phyloP scores from a whole-genome alignment of 2,113 vertebrate species.

The Brachyhypopomus gauderio region DNA sequence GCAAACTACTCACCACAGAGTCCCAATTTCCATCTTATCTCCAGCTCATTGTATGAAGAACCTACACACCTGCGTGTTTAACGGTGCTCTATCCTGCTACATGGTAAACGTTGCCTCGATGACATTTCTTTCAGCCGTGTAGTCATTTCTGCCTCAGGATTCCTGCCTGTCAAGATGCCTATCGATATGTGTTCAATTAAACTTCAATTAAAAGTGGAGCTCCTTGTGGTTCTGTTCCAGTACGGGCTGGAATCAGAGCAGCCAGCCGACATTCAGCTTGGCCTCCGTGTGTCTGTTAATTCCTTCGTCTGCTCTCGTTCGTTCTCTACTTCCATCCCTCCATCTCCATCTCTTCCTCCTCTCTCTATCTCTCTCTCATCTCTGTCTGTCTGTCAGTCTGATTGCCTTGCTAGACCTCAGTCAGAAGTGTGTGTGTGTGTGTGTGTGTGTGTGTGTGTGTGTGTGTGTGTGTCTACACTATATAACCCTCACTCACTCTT shows the following conservation, averaged over 20 bases:
- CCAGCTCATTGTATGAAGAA: background rate
- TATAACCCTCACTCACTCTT: conserved; percentile 43
- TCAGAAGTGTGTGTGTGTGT: conserved; percentile 21
- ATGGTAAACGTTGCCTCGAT: background rate
- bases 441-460: too few species aligned
- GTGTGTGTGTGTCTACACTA: conserved; percentile 43
- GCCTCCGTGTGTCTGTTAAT: background rate
- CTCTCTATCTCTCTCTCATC: background rate
- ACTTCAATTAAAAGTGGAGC: background rate
- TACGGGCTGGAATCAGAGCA: background rate
- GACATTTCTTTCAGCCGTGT: background rate
- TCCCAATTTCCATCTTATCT: conserved; percentile 17
- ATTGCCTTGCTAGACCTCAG: background rate
- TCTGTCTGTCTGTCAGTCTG: background rate
- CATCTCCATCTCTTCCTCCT: background rate
- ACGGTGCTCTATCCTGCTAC: background rate
- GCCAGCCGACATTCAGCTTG: background rate
- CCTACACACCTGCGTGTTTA: background rate
- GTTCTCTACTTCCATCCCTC: background rate
- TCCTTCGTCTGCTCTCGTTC: background rate
- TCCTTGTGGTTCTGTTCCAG: background rate
- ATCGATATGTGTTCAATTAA: conserved; percentile 5
- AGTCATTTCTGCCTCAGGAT: background rate
- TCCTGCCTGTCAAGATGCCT: background rate
- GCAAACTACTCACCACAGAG: background rate